Base-by-base conservation (phyloP, 2,797 vertebrate species). In the Acropternis orthonyx region DNA sequence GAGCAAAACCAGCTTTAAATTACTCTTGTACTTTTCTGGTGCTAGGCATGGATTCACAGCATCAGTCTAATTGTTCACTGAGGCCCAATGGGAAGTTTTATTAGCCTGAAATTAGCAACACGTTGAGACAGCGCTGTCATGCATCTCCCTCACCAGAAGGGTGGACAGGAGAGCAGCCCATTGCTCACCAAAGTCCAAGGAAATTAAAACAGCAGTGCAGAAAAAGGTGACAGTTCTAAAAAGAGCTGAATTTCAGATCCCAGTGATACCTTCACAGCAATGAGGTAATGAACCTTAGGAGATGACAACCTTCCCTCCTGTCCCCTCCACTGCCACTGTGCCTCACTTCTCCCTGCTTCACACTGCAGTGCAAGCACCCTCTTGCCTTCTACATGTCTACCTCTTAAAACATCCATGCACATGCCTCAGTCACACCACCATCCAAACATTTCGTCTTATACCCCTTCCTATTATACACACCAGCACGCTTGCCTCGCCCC, bases 71-170 rank as follows among this genome's bases (percentile, higher is more conserved):
- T 89, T 91, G 52, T 71, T 82, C 62, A 66, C 32, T 7, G 5
- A 65, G 43, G 67, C 83, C 63, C 46, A 67, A 94, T 89, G 81
- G 52, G 85, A 69, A 86, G 54, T 77, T 94, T 94, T 80, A 66
- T 87, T 59, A 92, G 36, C 49, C 72, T 69, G 51, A 73, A 74
- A 68, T 79, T 88, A 39, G 72, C 67, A 62, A 27, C 54, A 36
- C 0, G 1, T 41, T 19, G 28, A 79, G 66, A 68, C 32, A n/a
- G 65, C 0, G 0, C 44, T 71, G 49, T 36, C 66, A 13, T n/a
- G 44, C 41, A 52, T 26, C 41, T 58, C 39, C 80, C 55, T 44
- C 2, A 8, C 26, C 52, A 72, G 62, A n/a, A 56, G 26, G 30
- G 52, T 73, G 71, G 65, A 36, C 0, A 0, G 76, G 48, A 85